Evolutionary conservation across 53 echinoderm and acorn worm species (phyloP).

Genomic region (Paracentrotus lividus): DNA sequence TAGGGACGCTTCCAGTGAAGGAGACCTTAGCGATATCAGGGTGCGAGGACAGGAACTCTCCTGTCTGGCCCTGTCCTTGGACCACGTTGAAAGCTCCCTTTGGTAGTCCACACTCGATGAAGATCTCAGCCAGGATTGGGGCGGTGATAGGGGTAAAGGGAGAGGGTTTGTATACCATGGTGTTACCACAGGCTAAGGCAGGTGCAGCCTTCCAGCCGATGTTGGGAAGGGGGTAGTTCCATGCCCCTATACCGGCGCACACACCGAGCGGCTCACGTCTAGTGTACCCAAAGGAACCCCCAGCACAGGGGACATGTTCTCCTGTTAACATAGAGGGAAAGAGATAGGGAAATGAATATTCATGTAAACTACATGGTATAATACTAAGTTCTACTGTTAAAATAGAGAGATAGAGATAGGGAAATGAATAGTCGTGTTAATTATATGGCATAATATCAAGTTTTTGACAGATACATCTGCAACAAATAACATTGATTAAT

Average conservation of each 20-base stretch:
- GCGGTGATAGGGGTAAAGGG: constrained; percentile 87
- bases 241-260: constrained; percentile 90
- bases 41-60: constrained; percentile 74
- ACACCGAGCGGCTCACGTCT: constrained; percentile 88
- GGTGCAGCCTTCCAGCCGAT: constrained; percentile 88
- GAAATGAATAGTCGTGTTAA: no score
- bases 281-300: constrained; percentile 89
- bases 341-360: background rate
- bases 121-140: constrained; percentile 82
- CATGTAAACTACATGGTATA: no score
- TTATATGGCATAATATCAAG: no score
- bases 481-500: no score
- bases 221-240: constrained; percentile 93
- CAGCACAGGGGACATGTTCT: constrained; percentile 80
- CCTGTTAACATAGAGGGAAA: constrained; percentile 66
- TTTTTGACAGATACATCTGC: no score
- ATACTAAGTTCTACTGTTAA: no score
- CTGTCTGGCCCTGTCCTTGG: constrained; percentile 84
- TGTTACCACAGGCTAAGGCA: constrained; percentile 90
- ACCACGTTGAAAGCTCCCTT: constrained; percentile 90
- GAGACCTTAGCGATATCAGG: constrained; percentile 76
- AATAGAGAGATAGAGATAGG: no score
- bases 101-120: constrained; percentile 85
- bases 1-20: constrained; percentile 86
- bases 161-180: constrained; percentile 94